Percentiles rank a stretch among this genome's conserved stretches.
Evolutionary conservation across 2,113 vertebrate genomes (phyloP).

Genomic region (Cynocephalus volans): DNA sequence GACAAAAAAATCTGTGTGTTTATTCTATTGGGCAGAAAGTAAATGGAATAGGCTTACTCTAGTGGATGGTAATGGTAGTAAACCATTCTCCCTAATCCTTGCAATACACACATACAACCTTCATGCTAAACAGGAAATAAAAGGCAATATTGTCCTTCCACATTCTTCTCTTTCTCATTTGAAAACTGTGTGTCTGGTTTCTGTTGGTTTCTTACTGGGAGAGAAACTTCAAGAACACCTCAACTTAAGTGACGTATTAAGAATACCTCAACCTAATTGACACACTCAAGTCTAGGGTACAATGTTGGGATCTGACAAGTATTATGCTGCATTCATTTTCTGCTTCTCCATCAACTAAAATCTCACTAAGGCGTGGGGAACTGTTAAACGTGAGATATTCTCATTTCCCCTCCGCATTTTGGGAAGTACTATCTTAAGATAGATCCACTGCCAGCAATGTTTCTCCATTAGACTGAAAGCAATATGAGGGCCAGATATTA

Average conservation of each 20-base stretch:
- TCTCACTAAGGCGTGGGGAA: not conserved
- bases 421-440: not conserved
- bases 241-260: not conserved
- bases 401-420: not conserved
- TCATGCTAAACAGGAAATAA: not conserved
- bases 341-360: not conserved
- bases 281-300: not conserved
- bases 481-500: not conserved
- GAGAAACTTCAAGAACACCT: not conserved
- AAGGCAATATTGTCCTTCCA: not conserved
- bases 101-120: not conserved
- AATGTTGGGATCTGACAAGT: not conserved
- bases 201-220: not conserved
- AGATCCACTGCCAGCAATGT: not conserved
- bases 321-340: not conserved
- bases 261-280: not conserved
- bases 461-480: not conserved
- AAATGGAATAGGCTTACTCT: not conserved
- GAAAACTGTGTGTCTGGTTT: not conserved
- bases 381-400: not conserved
- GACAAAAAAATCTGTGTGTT: not conserved
- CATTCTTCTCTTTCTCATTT: not conserved
- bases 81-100: not conserved
- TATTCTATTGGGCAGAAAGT: not conserved
- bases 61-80: not conserved